Percentiles rank a stretch among this genome's conserved stretches.
These are phyloP conservation scores for Pygoscelis antarcticus DNA, from an alignment of 2,113 vertebrate genomes.

Conservation along the genomic window DNA sequence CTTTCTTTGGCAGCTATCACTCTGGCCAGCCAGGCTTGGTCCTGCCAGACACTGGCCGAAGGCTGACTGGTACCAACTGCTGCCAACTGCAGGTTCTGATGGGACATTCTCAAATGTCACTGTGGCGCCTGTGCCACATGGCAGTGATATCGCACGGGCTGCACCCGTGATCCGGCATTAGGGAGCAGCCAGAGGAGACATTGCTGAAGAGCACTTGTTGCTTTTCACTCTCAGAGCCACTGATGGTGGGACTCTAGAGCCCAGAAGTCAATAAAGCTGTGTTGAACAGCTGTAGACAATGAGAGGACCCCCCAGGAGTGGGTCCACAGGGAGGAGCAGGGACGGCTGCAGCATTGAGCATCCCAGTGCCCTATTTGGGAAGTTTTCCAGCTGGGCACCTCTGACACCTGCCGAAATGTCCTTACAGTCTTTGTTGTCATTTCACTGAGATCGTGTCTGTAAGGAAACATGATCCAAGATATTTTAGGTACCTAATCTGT, in stretches of 20 bases:
- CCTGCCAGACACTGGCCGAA: too few relatives aligned
- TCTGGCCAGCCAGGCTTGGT: too few relatives aligned
- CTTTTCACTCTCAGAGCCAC: neutral
- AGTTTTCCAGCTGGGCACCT: neutral
- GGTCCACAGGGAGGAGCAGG: neutral
- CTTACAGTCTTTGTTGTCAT: neutral
- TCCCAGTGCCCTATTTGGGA: neutral
- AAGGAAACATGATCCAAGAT: neutral
- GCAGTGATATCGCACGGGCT: neutral
- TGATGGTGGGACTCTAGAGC: neutral
- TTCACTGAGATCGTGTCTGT: neutral
- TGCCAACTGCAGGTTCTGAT: neutral
- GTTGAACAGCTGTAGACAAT: too few relatives aligned
- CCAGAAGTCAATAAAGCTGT: too few relatives aligned
- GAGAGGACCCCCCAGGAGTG: neutral
- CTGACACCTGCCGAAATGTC: neutral
- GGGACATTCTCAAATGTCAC: neutral
- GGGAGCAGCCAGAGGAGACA: neutral
- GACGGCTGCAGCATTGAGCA: fast-evolving
- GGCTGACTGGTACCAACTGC: too few relatives aligned
- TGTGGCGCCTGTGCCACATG: neutral
- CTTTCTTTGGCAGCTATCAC: too few relatives aligned
- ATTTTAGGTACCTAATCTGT: neutral
- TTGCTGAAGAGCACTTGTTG: neutral
- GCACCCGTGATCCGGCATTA: too few relatives aligned